Percentiles rank a stretch among this genome's conserved stretches.
phyloP scores from a whole-genome alignment of 1,140 invertebrate species.

The Diprion similis region DNA sequence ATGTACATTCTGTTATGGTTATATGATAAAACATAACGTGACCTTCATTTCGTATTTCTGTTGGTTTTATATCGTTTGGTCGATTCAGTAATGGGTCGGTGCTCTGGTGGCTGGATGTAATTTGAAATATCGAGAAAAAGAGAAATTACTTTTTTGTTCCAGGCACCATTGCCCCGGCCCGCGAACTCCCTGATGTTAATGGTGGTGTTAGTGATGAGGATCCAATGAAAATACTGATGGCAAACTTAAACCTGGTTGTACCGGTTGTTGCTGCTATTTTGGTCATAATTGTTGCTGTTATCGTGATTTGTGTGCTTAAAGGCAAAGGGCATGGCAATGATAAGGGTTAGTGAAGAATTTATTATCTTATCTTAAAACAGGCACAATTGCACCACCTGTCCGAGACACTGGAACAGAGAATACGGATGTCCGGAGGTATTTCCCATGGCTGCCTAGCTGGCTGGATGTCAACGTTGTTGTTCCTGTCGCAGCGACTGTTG shows the following conservation, averaged over 20 bases:
- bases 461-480: slow-evolving; percentile 86
- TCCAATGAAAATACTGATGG: slow-evolving; percentile 81
- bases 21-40: too few relatives aligned
- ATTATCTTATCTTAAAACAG: slow-evolving; percentile 57
- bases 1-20: too few relatives aligned
- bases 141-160: slow-evolving; percentile 67
- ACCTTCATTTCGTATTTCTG: too few relatives aligned
- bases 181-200: slow-evolving; percentile 80
- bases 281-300: slow-evolving; percentile 89
- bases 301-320: slow-evolving; percentile 87
- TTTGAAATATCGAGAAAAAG: slow-evolving; percentile 11
- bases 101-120: slow-evolving; percentile 55
- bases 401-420: slow-evolving; percentile 67
- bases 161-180: slow-evolving; percentile 93
- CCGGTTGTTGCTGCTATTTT: slow-evolving; percentile 91
- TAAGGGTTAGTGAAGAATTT: slow-evolving; percentile 73
- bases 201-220: slow-evolving; percentile 69
- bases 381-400: slow-evolving; percentile 80
- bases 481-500: slow-evolving; percentile 81
- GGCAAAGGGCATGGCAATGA: slow-evolving; percentile 77
- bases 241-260: slow-evolving; percentile 91
- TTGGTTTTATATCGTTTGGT: not conserved
- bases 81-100: slow-evolving; percentile 47
- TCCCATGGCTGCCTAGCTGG: slow-evolving; percentile 85
- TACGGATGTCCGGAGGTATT: slow-evolving; percentile 65